Base-by-base conservation (phyloP, 2,888 invertebrate species). In the Lobophora halterata region DNA sequence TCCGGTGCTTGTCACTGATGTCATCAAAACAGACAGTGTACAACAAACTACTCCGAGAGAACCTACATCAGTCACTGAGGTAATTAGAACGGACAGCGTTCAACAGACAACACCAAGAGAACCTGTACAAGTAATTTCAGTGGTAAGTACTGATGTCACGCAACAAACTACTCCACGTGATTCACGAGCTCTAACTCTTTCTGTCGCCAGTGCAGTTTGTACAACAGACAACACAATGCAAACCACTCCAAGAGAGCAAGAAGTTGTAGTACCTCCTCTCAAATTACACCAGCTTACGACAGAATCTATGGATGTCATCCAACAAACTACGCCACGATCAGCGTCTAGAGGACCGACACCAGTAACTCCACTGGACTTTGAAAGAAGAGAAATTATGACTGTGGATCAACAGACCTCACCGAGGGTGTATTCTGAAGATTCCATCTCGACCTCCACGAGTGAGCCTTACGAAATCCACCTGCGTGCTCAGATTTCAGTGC, bases 391-490 rank as follows among this genome's bases (percentile, higher is more conserved):
- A 49, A 31, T 61, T 3, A 8, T 59, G 0, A 71, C 71, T 7
- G 53, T 69, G 6, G 78, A 79, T 10, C 79, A 79, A 54, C 79
- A 79, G 58, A 79, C 78, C 6, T 89, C 90, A 12, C 91, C 93
- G 1, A 88, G 90, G 47, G 70, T 87, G 7, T 74, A 80, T 17
- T 89, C 90, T 30, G 88, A 86, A 49, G 82, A 83, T 51, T 85
- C 85, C 0, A 77, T 86, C 33, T 81, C 88, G 2, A 86, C 86
- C 34, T 88, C 88, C 1, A 83, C 83, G 2, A 89, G 89, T 45
- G 89, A 89, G 49, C 85, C 88, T 6, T 91, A 89, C 51, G 91
- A 91, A 79, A 83, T 91, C n/a, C 89, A 90, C 49, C 79, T 91
- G 13, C 74, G 89, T 55, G 89, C 91, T 19, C 86, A 89, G 42